These are phyloP conservation scores for Erithacus rubecula DNA, from an alignment of 2,797 vertebrate genomes.

Conservation along the genomic window DNA sequence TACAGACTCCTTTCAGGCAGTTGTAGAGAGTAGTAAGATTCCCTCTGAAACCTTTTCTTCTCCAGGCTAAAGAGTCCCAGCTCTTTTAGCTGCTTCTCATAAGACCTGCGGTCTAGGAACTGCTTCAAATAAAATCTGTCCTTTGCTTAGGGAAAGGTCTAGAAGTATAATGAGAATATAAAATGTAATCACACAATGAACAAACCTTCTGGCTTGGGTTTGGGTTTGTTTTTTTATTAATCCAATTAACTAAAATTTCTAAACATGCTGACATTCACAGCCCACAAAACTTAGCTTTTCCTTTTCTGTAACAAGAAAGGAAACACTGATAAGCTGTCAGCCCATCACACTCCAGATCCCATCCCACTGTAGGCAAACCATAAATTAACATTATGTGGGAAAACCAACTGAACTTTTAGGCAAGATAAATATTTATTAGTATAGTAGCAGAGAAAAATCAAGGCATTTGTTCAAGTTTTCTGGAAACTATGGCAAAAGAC, in stretches of 20 bases:
- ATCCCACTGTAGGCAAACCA: background rate
- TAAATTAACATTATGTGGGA: background rate
- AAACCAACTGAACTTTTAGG: background rate
- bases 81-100: background rate
- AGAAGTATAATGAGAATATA: background rate
- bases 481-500: background rate
- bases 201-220: background rate
- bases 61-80: background rate
- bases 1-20: background rate
- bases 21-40: accelerated
- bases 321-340: background rate
- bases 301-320: background rate
- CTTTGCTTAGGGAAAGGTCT: background rate
- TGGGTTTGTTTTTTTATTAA: background rate
- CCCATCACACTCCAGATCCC: background rate
- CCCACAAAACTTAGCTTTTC: background rate
- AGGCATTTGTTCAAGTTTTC: background rate
- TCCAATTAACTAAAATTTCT: background rate
- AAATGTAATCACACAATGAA: background rate
- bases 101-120: background rate
- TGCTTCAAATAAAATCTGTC: background rate
- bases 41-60: background rate
- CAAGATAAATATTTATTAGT: background rate
- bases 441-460: background rate
- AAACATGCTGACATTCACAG: background rate